These are phyloP conservation scores for Clivina fossor DNA, from an alignment of 2,888 invertebrate genomes.

Conservation along the genomic window DNA sequence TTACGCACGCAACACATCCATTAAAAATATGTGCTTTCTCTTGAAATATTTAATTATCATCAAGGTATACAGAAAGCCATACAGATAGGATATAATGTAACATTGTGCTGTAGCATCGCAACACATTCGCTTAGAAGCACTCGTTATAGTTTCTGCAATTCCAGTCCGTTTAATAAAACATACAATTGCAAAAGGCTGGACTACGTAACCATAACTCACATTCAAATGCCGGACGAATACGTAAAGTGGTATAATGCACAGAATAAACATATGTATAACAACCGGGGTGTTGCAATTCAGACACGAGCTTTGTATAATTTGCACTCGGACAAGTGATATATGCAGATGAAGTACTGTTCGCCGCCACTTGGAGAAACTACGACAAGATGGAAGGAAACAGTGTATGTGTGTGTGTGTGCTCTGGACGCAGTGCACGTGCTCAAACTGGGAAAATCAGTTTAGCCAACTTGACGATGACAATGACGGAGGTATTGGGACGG, in stretches of 20 bases:
- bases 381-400: neutral
- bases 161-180: conserved; percentile 33
- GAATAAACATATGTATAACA: conserved; percentile 30
- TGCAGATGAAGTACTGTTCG: conserved; percentile 24
- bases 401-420: neutral
- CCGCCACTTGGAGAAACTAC: neutral
- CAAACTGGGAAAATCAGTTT: conserved; percentile 23
- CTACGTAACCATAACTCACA: conserved; percentile 26
- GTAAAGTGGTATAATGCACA: conserved; percentile 28
- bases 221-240: conserved; percentile 31
- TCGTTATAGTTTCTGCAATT: too few relatives aligned
- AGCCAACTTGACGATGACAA: conserved; percentile 23
- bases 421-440: conserved; percentile 17
- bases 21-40: too few relatives aligned
- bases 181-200: conserved; percentile 31
- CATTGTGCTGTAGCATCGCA: too few relatives aligned
- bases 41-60: too few relatives aligned
- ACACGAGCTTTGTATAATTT: conserved; percentile 27
- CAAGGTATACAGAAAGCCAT: too few relatives aligned
- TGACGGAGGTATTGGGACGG: too few relatives aligned
- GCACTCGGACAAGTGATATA: conserved; percentile 32
- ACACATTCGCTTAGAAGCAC: too few relatives aligned
- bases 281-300: conserved; percentile 19
- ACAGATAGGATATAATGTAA: too few relatives aligned
- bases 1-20: too few relatives aligned